Base-by-base conservation (phyloP, 2,797 vertebrate genomes). In the Momotus momota region DNA sequence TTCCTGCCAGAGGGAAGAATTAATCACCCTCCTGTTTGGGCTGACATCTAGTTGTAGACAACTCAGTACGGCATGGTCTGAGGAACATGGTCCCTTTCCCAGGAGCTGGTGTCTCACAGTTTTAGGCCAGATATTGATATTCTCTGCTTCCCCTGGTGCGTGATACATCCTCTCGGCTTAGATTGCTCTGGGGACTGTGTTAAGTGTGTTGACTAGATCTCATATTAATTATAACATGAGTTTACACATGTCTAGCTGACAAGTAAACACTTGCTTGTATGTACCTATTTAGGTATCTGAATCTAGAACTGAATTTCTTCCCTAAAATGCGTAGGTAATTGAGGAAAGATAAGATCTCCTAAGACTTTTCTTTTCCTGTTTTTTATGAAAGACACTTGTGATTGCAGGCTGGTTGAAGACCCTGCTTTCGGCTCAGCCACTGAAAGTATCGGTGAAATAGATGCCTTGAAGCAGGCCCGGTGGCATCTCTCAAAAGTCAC, bases 211-310 rank as follows among this genome's bases (percentile, higher is more conserved):
- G 60, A 89, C 61, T 86, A 65, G 77, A 82, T 65, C 72, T 64
- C 38, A 3, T 92, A 14, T 86, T 94, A 93, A 88, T 91, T 96
- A 43, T 72, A 90, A 93, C 46, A 20, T 52, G 65, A 86, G 38
- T 88, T 96, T 95, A 81, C 49, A 67, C 62, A 5, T 70, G 75
- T 83, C 82, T 90, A 80, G 20, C 82, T 93, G 93, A 81, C 82
- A 93, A 86, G 48, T 77, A 88, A 90, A 75, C 90, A 67, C 55
- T 61, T 94, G 52, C 61, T 90, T 86, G 26, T 70, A 21, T 54
- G 57, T 78, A 65, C 23, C 79, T 78, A 57, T 52, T 85, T 74
- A 85, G 21, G 33, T 86, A 61, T 81, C 65, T 67, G 40, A 89
- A 82, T 85, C 64, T 48, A 66, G 49, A 86, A 25, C 41, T 86